phyloP scores from a whole-genome alignment of 2,113 vertebrate genomes.

The Polyodon spathula region DNA sequence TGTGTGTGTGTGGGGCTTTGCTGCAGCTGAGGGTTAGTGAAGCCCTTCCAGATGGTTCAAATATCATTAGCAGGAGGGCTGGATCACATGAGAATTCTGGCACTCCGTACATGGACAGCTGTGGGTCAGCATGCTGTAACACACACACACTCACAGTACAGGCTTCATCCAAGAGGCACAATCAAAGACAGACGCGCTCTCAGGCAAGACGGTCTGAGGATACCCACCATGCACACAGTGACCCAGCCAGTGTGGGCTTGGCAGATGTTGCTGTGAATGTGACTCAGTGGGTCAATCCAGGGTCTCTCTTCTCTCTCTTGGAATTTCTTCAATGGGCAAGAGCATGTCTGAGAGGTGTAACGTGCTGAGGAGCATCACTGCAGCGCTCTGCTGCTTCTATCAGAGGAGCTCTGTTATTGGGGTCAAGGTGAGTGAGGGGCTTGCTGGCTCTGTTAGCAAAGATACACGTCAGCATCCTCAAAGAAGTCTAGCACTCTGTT shows the following conservation, averaged over 20 bases:
- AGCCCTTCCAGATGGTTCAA: conserved; percentile 46
- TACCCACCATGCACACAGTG: not conserved
- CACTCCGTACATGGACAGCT: conserved; percentile 53
- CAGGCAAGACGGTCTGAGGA: not conserved
- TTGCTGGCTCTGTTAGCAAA: not conserved
- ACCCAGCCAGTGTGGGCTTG: not conserved
- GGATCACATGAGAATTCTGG: conserved; percentile 68
- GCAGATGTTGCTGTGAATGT: too few species aligned
- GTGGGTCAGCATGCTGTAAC: conserved; percentile 32
- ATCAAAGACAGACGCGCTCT: not conserved
- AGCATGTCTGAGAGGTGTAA: conserved; percentile 80
- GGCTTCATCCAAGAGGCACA: too few species aligned
- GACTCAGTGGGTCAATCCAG: not conserved
- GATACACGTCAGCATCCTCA: too few species aligned
- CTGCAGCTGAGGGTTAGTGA: conserved; percentile 20
- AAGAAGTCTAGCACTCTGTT: too few species aligned
- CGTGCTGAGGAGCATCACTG: conserved; percentile 65
- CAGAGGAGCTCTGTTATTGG: conserved; percentile 74
- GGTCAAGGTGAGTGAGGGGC: conserved; percentile 72
- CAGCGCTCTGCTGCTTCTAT: conserved; percentile 89
- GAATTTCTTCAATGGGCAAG: conserved; percentile 11
- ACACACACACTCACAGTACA: conserved; percentile 6
- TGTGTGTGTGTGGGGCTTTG: conserved; percentile 4
- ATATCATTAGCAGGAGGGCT: conserved; percentile 64
- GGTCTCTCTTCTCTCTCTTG: not conserved